phyloP scores from a whole-genome alignment of 2,797 vertebrate species.

The Pangasius sanitwongsei region DNA sequence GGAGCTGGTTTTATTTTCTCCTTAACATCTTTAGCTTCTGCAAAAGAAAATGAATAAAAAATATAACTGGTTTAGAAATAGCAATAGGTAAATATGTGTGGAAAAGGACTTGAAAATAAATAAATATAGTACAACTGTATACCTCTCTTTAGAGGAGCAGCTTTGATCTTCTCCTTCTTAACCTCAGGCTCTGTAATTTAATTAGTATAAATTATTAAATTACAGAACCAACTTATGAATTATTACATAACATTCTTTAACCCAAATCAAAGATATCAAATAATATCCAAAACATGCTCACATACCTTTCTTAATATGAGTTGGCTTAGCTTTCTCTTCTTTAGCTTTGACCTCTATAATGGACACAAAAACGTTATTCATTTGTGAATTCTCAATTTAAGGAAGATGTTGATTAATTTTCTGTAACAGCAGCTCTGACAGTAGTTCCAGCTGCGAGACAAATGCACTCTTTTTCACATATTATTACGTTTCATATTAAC shows the following conservation, averaged over 20 bases:
- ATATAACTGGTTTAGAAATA: not conserved
- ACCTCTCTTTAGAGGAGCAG: conserved; percentile 63
- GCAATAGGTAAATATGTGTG: not conserved
- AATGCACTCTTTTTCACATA: too few species aligned
- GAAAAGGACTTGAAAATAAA: not conserved
- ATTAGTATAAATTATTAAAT: not conserved
- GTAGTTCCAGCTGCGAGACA: too few species aligned
- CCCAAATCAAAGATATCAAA: not conserved
- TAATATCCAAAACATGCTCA: not conserved
- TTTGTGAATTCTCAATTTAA: not conserved
- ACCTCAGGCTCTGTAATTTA: conserved; percentile 33
- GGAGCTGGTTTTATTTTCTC: conserved; percentile 24
- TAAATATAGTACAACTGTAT: not conserved
- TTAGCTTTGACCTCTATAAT: not conserved
- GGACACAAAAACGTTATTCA: not conserved
- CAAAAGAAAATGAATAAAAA: conserved; percentile 26
- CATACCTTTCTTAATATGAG: not conserved
- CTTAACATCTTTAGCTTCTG: conserved; percentile 34
- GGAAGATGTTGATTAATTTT: not conserved
- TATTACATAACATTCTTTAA: not conserved
- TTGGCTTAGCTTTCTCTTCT: not conserved
- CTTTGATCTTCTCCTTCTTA: conserved; percentile 18
- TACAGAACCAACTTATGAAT: not conserved
- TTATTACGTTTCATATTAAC: not conserved
- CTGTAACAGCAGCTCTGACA: not conserved